Base-by-base conservation (phyloP, 2,113 vertebrate species). In the Bolborhynchus lineola region DNA sequence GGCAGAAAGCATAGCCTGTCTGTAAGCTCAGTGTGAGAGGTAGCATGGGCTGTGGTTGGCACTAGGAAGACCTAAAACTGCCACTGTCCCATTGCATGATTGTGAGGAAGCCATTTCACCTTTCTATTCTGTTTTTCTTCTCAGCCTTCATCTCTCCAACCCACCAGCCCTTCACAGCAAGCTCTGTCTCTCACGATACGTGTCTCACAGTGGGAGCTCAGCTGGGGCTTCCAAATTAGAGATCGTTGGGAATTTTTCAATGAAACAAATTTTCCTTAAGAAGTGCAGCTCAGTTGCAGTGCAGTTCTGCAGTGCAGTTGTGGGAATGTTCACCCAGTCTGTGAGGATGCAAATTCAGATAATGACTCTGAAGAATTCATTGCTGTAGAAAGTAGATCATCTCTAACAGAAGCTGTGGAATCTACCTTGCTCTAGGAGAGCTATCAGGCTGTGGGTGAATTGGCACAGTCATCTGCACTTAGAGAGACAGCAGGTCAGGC, bases 151-250 rank as follows among this genome's bases (percentile, higher is more conserved):
- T 53, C 72, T 84, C 80, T 72, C 77, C 88, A 88, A 72, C 74
- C 80, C 7, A 7, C 41, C 62, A 95, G 86, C 49, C 86, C 60
- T 65, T 86, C 82, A 92, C 93, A 93, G 82, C 82, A 52, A 78
- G 83, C 93, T 39, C 95, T 94, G 86, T 94, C 96, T 96, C 86
- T 90, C 93, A 78, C 2, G 33, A 92, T 95, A 92, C 11, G 35
- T 76, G 57, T 88, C 90, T 96, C 80, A 65, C 86, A 71, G 69
- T 28, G 74, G 60, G 72, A 95, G 81, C 84, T 95, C 93, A 94
- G 65, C 75, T 87, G 87, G 44, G 53, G 29, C 42, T 94, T 92
- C 84, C 91, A 85, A 91, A 91, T 94, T 82, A 95, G 63, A 96
- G n/a, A 49, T 85, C 62, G 91, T 69, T n/a, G 70, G 74, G 84